phyloP scores from a whole-genome alignment of 2,888 invertebrate species.

The Xestia ashworthii region DNA sequence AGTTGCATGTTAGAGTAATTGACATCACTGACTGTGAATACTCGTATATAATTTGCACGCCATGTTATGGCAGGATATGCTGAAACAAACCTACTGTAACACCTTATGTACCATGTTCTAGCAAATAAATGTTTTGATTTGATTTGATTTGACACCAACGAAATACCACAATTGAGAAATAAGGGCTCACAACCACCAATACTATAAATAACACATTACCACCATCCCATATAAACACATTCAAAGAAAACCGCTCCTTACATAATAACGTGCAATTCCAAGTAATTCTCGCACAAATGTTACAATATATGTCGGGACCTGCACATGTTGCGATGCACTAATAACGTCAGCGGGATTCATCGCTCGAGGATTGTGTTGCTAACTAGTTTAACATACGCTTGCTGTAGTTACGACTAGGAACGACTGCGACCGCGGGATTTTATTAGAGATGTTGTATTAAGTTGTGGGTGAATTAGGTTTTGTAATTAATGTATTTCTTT shows the following conservation, averaged over 20 bases:
- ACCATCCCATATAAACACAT: constrained; percentile 2
- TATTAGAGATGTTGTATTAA: neutral
- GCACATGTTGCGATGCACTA: constrained; percentile 50
- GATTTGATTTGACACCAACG: no score
- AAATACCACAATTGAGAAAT: neutral
- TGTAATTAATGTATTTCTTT: neutral
- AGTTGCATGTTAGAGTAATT: no score
- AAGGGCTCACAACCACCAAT: neutral
- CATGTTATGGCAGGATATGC: no score
- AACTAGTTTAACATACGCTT: constrained; percentile 46
- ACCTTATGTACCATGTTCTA: no score
- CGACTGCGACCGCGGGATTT: constrained; percentile 2
- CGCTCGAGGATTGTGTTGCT: constrained; percentile 50
- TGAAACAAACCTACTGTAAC: no score
- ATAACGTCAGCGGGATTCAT: constrained; percentile 59
- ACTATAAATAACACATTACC: neutral
- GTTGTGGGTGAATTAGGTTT: neutral
- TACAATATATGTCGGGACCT: constrained; percentile 31
- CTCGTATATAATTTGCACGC: no score
- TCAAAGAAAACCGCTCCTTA: constrained; percentile 34
- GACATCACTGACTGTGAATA: no score
- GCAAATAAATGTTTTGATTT: no score
- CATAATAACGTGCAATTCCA: constrained; percentile 36
- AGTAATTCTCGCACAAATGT: constrained; percentile 38
- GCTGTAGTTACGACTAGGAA: constrained; percentile 25